These are phyloP conservation scores for Amblyraja radiata DNA, from an alignment of 2,797 vertebrate species.

Conservation along the genomic window DNA sequence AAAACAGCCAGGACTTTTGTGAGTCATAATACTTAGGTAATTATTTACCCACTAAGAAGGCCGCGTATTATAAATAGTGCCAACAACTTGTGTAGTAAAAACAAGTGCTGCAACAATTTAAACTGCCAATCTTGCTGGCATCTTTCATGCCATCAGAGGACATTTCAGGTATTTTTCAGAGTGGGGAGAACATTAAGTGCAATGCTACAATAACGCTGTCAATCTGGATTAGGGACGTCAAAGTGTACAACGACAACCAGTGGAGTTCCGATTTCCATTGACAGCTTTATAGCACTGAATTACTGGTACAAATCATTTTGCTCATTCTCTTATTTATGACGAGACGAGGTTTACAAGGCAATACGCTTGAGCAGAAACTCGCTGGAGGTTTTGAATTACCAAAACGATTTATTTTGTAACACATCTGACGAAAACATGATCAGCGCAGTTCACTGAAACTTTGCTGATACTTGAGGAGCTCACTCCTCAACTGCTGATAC, in stretches of 20 bases:
- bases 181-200: not conserved
- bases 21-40: not conserved
- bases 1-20: not conserved
- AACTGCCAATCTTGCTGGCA: constrained; percentile 12
- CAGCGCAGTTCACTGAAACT: not conserved
- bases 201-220: not conserved
- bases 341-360: not conserved
- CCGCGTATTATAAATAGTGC: not conserved
- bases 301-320: not conserved
- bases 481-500: not conserved
- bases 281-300: not conserved
- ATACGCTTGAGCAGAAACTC: not conserved
- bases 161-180: not conserved
- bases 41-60: not conserved
- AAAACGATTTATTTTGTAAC: not conserved
- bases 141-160: not conserved
- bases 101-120: not conserved
- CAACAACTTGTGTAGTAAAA: not conserved
- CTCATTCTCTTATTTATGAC: not conserved
- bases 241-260: not conserved
- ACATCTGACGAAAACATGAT: not conserved
- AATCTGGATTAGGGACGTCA: constrained; percentile 15
- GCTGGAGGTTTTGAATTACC: not conserved
- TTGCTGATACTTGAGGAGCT: not conserved
- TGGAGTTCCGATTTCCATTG: not conserved